Base-by-base conservation (phyloP, 2,113 vertebrate genomes). In the Actenoides lindsayi region DNA sequence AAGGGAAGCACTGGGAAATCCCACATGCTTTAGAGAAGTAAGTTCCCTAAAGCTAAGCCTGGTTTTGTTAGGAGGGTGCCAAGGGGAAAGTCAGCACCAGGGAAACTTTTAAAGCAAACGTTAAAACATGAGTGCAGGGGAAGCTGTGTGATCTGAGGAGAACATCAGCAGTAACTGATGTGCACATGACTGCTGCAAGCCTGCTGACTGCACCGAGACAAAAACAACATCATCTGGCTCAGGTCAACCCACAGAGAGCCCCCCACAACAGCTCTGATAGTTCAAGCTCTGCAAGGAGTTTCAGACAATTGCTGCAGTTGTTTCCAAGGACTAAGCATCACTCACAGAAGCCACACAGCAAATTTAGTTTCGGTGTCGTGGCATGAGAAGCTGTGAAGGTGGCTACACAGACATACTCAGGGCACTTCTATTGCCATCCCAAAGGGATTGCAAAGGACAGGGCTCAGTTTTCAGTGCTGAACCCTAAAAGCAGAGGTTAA, bases 281-380 rank as follows among this genome's bases (percentile, higher is more conserved):
- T 3, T 6, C 8, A 11, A n/a, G 48, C 44, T 92, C 24, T 7
- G 18, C 27, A 53, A 59, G 59, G 4, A 48, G 3, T 6, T 65
- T 44, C 76, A 62, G 54, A 50, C 4, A 5, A 16, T 2, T 17
- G 24, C n/a, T 84, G 77, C 13, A 86, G 57, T 15, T 4, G 3
- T 48, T 83, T 28, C 24, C 13, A 50, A 76, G 59, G 44, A 59
- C 12, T 18, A 13, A 21, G 28, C 3, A 17, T 24, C 37, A n/a
- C 14, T 50, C 18, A 6, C 27, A 91, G 81, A 56, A 84, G 31
- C 10, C 73, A 91, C 2, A 0, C 1, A 17, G 35, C 44, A 28
- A 51, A 75, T 71, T 69, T 20, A 33, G 30, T 41, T 57, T 71
- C 0, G 0, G 23, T n/a, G 23, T 28, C 1, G 0, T 2, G 13